Conservation (phyloP, 2,113 vertebrate genomes). For the Pelmatolapia mariae region DNA sequence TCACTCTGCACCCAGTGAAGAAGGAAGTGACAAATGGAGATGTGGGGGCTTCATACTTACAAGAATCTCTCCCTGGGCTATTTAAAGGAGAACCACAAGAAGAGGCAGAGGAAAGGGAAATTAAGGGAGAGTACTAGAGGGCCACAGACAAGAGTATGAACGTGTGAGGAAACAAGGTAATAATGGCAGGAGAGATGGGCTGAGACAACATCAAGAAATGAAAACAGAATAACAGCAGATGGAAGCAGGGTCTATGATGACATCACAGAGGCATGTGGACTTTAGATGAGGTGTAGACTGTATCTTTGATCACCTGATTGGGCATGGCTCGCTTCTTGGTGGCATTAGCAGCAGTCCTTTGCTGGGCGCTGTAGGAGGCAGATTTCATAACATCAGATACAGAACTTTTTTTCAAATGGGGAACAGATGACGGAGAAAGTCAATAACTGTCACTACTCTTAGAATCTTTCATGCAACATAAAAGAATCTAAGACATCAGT, state of each 20-base stretch:
- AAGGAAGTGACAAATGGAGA: slow-evolving; percentile 20
- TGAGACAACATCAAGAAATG: background rate
- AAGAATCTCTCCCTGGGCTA: slow-evolving; percentile 76
- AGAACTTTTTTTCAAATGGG: background rate
- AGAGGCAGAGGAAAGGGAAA: slow-evolving; percentile 10
- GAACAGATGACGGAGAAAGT: background rate
- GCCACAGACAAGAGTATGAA: slow-evolving; percentile 45
- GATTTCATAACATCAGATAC: background rate
- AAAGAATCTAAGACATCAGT: background rate
- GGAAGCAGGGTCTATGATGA: background rate
- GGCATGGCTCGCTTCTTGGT: slow-evolving; percentile 94
- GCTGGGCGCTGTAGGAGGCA: slow-evolving; percentile 81
- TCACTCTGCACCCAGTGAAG: slow-evolving; percentile 12
- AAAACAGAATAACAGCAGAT: background rate
- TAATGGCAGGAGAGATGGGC: background rate
- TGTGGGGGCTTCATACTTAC: slow-evolving; percentile 65
- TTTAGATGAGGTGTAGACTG: background rate
- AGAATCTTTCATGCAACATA: background rate
- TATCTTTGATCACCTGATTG: slow-evolving; percentile 77
- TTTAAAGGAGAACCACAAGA: slow-evolving; percentile 3
- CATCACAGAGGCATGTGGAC: slow-evolving; percentile 31
- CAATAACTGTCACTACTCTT: background rate
- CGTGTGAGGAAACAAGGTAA: slow-evolving; percentile 41
- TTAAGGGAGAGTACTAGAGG: slow-evolving; percentile 30
- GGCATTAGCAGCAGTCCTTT: slow-evolving; percentile 78